Evolutionary conservation across 2,113 vertebrate species (phyloP).

Genomic region (Crypturellus undulatus): DNA sequence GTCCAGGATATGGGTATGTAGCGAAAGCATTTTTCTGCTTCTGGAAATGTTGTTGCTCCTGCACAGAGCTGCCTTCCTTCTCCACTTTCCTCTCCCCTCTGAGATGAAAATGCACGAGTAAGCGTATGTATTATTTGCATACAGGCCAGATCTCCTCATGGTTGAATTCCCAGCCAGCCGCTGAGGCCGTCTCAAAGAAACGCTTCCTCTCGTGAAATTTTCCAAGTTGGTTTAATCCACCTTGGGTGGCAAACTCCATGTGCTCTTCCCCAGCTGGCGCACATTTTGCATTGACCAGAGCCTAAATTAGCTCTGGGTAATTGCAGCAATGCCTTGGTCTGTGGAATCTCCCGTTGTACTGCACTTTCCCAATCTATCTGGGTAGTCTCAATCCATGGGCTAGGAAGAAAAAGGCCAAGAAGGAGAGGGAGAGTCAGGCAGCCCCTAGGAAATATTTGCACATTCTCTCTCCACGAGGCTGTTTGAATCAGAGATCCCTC

Average conservation of each 20-base stretch:
- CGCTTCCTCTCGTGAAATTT: conserved; percentile 54
- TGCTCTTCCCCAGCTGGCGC: conserved; percentile 59
- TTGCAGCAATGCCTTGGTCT: conserved; percentile 54
- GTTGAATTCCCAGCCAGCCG: conserved; percentile 65
- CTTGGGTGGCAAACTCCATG: conserved; percentile 73
- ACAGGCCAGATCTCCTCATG: conserved; percentile 59
- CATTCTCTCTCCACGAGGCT: neutral
- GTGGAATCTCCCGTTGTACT: conserved; percentile 1
- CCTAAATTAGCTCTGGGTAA: conserved; percentile 70
- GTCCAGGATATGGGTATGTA: conserved; percentile 12
- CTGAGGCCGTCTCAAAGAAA: conserved; percentile 63
- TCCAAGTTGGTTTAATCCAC: conserved; percentile 76
- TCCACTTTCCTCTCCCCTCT: conserved; percentile 39
- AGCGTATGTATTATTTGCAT: conserved; percentile 57
- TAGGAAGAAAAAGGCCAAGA: neutral
- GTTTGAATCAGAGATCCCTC: conserved; percentile 10
- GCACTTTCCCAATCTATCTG: neutral
- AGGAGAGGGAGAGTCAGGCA: neutral
- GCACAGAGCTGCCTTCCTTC: conserved; percentile 38
- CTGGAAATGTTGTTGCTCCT: conserved; percentile 37
- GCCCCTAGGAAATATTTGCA: neutral
- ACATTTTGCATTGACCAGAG: conserved; percentile 52
- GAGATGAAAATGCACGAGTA: conserved; percentile 42
- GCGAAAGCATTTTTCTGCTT: conserved; percentile 22
- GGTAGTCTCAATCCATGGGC: neutral